These are phyloP conservation scores for Rhodinocichla rosea DNA, from an alignment of 2,113 vertebrate species.

Conservation along the genomic window DNA sequence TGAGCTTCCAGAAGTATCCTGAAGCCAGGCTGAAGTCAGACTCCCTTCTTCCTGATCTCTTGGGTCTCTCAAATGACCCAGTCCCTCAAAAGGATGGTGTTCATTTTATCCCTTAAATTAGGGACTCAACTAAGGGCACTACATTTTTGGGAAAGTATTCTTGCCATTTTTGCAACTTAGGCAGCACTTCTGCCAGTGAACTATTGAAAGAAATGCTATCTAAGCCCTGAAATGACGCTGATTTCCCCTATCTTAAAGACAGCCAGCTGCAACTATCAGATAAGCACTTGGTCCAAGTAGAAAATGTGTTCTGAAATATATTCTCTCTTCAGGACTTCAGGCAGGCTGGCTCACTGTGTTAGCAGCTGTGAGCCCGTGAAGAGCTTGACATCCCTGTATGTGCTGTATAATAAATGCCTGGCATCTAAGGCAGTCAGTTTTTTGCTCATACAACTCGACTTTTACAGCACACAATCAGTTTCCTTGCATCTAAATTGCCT, in stretches of 20 bases:
- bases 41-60: not conserved
- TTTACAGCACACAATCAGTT: not conserved
- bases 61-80: not conserved
- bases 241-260: not conserved
- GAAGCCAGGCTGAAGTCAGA: not conserved
- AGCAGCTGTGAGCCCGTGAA: not conserved
- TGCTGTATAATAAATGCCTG: not conserved
- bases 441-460: not conserved
- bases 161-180: not conserved
- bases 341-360: not conserved
- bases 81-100: not conserved
- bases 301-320: not conserved
- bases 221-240: not conserved
- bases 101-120: not conserved
- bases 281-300: not conserved
- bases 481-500: not conserved
- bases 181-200: not conserved
- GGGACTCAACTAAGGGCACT: accelerated
- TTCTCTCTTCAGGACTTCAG: not conserved
- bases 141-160: not conserved
- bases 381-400: not conserved
- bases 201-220: not conserved
- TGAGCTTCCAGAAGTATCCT: not conserved
- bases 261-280: not conserved
- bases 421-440: not conserved